Conservation (phyloP, 2,797 vertebrate genomes). For the Cryptoprocta ferox region DNA sequence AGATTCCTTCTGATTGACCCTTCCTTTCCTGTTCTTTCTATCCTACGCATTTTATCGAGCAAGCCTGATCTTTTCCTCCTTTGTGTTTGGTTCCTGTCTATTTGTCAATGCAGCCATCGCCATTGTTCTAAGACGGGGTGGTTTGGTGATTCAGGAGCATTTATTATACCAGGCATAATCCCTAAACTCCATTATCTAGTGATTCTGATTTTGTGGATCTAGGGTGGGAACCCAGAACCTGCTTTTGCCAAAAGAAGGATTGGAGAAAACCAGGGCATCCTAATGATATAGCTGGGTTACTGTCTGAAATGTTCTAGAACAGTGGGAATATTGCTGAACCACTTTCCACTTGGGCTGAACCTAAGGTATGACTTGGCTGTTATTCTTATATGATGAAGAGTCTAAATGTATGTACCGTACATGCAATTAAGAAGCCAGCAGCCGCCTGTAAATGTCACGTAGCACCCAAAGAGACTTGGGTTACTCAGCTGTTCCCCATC, state of each 20-base stretch:
- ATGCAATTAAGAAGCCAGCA: background rate
- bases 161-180: background rate
- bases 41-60: background rate
- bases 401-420: background rate
- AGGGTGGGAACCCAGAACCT: background rate
- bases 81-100: background rate
- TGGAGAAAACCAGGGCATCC: background rate
- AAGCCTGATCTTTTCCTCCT: background rate
- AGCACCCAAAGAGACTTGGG: background rate
- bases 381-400: background rate
- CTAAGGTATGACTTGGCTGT: background rate
- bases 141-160: background rate
- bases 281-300: background rate
- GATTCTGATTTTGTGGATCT: conserved; percentile 7
- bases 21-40: background rate
- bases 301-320: background rate
- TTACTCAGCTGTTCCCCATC: background rate
- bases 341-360: background rate
- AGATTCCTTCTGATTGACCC: background rate
- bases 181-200: background rate
- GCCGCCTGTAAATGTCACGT: background rate
- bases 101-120: conserved; percentile 17
- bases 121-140: background rate
- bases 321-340: background rate
- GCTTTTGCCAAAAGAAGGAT: background rate